Percentiles rank a stretch among this genome's conserved stretches.
phyloP scores from a whole-genome alignment of 1,140 invertebrate genomes.

The Palaemon carinicauda region DNA sequence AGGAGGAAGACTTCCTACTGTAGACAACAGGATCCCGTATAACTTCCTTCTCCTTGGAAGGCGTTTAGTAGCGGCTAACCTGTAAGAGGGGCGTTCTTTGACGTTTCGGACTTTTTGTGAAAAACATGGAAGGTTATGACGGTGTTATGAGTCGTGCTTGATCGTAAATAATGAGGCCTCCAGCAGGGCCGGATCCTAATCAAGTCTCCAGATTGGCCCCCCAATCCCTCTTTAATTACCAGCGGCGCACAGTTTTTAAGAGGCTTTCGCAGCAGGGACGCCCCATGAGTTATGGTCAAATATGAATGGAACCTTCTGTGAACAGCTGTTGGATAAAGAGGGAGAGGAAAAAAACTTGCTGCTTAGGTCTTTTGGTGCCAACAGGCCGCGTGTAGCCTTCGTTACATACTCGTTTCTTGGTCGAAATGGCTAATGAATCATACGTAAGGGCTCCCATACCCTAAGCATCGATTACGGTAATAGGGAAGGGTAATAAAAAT shows the following conservation, averaged over 20 bases:
- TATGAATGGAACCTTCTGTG: neutral
- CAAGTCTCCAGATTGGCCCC: slow-evolving; percentile 47
- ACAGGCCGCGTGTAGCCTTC: no score
- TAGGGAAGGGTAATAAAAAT: no score
- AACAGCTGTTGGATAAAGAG: neutral
- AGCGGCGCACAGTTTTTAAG: slow-evolving; percentile 29
- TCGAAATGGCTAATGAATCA: no score
- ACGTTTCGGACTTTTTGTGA: neutral
- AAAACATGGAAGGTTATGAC: slow-evolving; percentile 32
- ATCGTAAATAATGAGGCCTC: slow-evolving; percentile 37
- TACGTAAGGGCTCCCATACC: no score
- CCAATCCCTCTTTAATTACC: slow-evolving; percentile 50
- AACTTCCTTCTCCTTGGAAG: neutral
- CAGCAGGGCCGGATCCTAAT: slow-evolving; percentile 39
- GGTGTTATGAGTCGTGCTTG: slow-evolving; percentile 30
- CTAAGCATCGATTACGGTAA: no score
- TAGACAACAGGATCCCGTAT: neutral
- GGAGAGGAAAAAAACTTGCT: neutral
- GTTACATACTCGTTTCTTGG: no score
- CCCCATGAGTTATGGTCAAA: slow-evolving; percentile 29
- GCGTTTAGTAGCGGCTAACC: neutral
- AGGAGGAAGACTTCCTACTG: no score
- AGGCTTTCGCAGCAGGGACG: slow-evolving; percentile 38
- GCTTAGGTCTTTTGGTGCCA: no score
- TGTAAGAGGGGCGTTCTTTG: neutral